These are phyloP conservation scores for Streblospio benedicti DNA, from an alignment of 1,140 invertebrate genomes.

Conservation along the genomic window DNA sequence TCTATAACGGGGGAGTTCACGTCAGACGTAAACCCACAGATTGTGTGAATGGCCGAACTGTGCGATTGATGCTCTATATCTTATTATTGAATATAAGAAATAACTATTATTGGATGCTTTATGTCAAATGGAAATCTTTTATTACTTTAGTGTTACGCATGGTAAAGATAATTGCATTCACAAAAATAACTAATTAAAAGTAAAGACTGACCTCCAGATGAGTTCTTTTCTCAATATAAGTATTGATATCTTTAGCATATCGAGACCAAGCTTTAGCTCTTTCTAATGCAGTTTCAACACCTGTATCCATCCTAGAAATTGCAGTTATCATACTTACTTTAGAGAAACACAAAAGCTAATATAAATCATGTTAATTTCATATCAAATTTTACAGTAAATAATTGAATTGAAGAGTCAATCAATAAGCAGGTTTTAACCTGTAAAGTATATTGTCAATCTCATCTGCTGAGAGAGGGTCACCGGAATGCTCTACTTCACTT, in stretches of 20 bases:
- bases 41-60: neutral
- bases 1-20: neutral
- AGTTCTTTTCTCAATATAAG: slow-evolving; percentile 52
- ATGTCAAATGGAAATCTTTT: neutral
- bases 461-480: slow-evolving; percentile 28
- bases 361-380: too few species aligned
- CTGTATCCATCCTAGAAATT: slow-evolving; percentile 41
- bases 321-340: too few species aligned
- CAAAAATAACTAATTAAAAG: neutral
- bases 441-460: slow-evolving; percentile 44
- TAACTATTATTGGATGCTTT: neutral
- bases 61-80: neutral
- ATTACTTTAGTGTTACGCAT: neutral
- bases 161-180: neutral
- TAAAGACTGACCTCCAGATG: slow-evolving; percentile 27
- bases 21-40: neutral
- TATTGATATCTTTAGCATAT: slow-evolving; percentile 52
- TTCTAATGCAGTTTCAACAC: slow-evolving; percentile 50
- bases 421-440: neutral
- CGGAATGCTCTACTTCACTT: slow-evolving; percentile 19
- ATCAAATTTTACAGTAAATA: too few species aligned
- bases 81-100: neutral
- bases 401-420: too few species aligned
- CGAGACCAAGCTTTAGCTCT: slow-evolving; percentile 54
- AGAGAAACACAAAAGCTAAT: too few species aligned